These are phyloP conservation scores for Nautilus pompilius DNA, from an alignment of 1,140 invertebrate species.

Conservation along the genomic window DNA sequence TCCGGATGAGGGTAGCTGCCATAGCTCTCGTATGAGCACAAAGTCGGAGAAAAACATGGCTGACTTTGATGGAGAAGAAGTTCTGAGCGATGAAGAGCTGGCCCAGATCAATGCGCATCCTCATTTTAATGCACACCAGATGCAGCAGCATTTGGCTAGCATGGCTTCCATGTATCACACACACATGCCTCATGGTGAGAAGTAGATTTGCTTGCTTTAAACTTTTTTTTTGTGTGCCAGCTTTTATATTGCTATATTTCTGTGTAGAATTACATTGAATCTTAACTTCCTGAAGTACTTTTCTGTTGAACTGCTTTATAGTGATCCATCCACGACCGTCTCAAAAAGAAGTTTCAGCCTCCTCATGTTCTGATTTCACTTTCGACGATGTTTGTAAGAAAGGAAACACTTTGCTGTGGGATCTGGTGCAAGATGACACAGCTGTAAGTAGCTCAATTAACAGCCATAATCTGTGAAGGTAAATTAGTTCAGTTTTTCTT, in stretches of 20 bases:
- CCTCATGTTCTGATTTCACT: conserved; percentile 29
- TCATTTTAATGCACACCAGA: conserved; percentile 38
- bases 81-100: conserved; percentile 76
- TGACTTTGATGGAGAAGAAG: conserved; percentile 89
- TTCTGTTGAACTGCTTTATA: conserved; percentile 1
- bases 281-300: background rate
- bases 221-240: conserved; percentile 5
- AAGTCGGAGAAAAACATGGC: conserved; percentile 95
- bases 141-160: conserved; percentile 51
- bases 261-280: conserved; percentile 48
- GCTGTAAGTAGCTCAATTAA: conserved; percentile 65
- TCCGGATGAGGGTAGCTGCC: conserved; percentile 57
- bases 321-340: conserved; percentile 30
- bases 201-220: background rate
- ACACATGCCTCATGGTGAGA: conserved; percentile 38
- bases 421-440: conserved; percentile 87
- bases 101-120: conserved; percentile 63
- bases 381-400: conserved; percentile 61
- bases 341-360: conserved; percentile 15
- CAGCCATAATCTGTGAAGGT: background rate
- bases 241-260: conserved; percentile 69
- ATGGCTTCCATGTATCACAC: conserved; percentile 52
- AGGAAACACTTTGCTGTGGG: conserved; percentile 89
- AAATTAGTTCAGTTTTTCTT: background rate
- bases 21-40: conserved; percentile 81